A percentile compares a stretch with the other conserved stretches of the same genome.
Conservation (phyloP, 2,888 invertebrate species). For the Amblyjoppa fuscipennis region DNA sequence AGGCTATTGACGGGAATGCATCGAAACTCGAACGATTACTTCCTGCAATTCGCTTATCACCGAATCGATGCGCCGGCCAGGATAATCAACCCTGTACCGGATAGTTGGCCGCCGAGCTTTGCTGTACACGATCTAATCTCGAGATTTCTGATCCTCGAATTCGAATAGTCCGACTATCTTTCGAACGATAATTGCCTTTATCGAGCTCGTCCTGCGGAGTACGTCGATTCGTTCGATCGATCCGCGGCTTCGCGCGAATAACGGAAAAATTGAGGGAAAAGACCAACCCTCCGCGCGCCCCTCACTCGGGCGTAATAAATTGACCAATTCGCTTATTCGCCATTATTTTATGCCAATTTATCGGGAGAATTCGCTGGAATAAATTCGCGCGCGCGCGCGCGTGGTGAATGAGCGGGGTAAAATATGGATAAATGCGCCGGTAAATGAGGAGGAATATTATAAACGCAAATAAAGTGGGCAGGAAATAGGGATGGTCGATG, state of each 20-base stretch:
- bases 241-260: neutral
- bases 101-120: neutral
- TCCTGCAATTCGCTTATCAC: slow-evolving; percentile 21
- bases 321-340: slow-evolving; percentile 7
- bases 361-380: slow-evolving; percentile 27
- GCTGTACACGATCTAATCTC: neutral
- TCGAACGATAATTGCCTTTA: neutral
- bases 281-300: too few relatives aligned
- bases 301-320: neutral
- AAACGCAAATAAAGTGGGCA: slow-evolving; percentile 22
- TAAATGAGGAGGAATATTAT: slow-evolving; percentile 24
- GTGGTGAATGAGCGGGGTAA: slow-evolving; percentile 19
- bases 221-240: neutral
- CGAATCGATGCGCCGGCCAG: slow-evolving; percentile 21
- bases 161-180: neutral
- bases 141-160: neutral
- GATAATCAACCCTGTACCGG: neutral
- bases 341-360: slow-evolving; percentile 26
- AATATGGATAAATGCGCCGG: slow-evolving; percentile 33
- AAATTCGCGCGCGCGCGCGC: slow-evolving; percentile 12
- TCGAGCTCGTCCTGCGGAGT: neutral
- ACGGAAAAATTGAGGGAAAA: neutral
- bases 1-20: neutral
- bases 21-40: slow-evolving; percentile 44
- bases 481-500: neutral